These are phyloP conservation scores for Garra rufa DNA, from an alignment of 2,113 vertebrate genomes.

Conservation along the genomic window DNA sequence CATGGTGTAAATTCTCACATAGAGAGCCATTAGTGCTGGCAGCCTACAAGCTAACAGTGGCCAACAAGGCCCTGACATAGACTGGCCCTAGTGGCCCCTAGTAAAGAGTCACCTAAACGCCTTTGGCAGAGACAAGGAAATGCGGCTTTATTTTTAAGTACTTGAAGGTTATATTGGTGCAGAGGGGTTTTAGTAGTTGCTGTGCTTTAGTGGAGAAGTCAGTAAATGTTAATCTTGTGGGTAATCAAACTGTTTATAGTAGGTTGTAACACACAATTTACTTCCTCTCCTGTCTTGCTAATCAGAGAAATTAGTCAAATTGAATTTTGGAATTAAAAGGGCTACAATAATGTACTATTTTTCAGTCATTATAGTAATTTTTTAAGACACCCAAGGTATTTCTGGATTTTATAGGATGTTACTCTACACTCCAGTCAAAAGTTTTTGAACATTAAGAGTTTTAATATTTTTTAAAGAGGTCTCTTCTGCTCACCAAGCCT, in stretches of 20 bases:
- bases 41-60: constrained; percentile 55
- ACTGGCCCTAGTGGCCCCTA: background rate
- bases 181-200: background rate
- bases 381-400: background rate
- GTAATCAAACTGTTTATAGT: background rate
- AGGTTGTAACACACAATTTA: background rate
- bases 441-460: no score
- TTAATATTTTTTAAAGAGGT: no score
- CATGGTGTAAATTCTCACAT: constrained; percentile 51
- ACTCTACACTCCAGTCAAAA: no score
- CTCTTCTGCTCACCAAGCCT: no score
- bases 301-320: background rate
- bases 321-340: background rate
- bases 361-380: background rate
- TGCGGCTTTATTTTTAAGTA: background rate
- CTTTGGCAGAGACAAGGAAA: background rate
- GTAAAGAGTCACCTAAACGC: background rate
- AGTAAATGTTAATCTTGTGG: background rate
- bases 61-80: constrained; percentile 45
- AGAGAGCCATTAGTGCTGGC: constrained; percentile 44
- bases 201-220: background rate
- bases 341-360: background rate
- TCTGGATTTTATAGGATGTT: background rate
- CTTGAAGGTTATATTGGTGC: background rate
- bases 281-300: background rate